Evolutionary conservation across 2,797 vertebrate genomes (phyloP).

Genomic region (Acrocephalus scirpaceus): DNA sequence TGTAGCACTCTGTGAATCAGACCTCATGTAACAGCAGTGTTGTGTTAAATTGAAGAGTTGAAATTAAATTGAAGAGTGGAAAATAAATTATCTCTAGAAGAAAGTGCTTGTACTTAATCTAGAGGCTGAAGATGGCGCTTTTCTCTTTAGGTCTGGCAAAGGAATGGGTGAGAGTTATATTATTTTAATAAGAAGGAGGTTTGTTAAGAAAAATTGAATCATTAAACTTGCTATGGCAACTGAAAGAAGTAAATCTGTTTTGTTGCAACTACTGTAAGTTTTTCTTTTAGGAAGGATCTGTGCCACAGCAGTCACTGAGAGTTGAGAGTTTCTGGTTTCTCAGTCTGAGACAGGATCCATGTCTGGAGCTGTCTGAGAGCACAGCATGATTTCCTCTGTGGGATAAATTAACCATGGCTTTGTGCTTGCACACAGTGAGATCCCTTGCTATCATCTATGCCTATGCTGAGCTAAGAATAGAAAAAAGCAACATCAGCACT

Average conservation of each 20-base stretch:
- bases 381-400: conserved; percentile 57
- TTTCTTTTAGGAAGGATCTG: conserved; percentile 13
- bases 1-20: neutral
- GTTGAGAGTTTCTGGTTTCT: conserved; percentile 48
- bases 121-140: neutral
- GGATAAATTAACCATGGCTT: conserved; percentile 56
- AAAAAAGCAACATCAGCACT: conserved; percentile 65
- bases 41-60: neutral
- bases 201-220: neutral
- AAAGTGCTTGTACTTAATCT: neutral
- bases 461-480: conserved; percentile 60
- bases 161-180: neutral
- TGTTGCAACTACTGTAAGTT: conserved; percentile 3
- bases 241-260: neutral
- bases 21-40: neutral
- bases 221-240: neutral
- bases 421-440: conserved; percentile 48
- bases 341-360: conserved; percentile 36
- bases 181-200: neutral
- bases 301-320: conserved; percentile 35
- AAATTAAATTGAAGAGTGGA: conserved; percentile 1
- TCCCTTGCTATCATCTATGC: conserved; percentile 27
- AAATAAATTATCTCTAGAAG: neutral
- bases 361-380: conserved; percentile 62
- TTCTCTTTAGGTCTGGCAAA: neutral